These are phyloP conservation scores for Apis dorsata DNA, from an alignment of 1,140 invertebrate species.

Conservation along the genomic window DNA sequence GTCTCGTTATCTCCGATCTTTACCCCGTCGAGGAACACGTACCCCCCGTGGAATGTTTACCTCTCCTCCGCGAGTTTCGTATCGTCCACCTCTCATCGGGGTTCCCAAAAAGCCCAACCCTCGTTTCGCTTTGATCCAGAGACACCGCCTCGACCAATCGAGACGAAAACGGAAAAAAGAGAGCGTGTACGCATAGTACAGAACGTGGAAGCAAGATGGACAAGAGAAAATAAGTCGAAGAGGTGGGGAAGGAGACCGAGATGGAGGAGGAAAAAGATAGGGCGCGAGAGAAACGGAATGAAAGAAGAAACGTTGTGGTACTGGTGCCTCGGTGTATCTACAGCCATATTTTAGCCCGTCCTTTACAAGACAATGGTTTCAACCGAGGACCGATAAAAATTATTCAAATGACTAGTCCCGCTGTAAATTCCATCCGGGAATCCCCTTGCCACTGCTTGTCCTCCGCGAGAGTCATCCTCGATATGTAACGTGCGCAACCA, in stretches of 20 bases:
- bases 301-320: slow-evolving; percentile 6
- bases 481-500: neutral
- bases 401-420: slow-evolving; percentile 70
- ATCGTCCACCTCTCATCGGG: slow-evolving; percentile 34
- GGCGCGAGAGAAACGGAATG: slow-evolving; percentile 44
- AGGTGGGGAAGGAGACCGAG: neutral
- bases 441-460: slow-evolving; percentile 37
- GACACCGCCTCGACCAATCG: slow-evolving; percentile 40
- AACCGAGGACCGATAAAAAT: slow-evolving; percentile 72
- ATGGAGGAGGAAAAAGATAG: slow-evolving; percentile 2
- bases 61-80: slow-evolving; percentile 13
- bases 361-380: slow-evolving; percentile 77
- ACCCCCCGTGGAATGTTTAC: slow-evolving; percentile 68
- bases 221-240: neutral
- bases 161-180: slow-evolving; percentile 16
- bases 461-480: neutral
- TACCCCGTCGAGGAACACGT: slow-evolving; percentile 58
- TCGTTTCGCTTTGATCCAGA: slow-evolving; percentile 51
- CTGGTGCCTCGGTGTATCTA: slow-evolving; percentile 68
- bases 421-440: slow-evolving; percentile 69
- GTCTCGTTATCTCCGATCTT: slow-evolving; percentile 67
- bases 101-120: slow-evolving; percentile 57
- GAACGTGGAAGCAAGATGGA: neutral
- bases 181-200: neutral
- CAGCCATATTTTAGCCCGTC: slow-evolving; percentile 71